Evolutionary conservation across 2,888 invertebrate species (phyloP), one percentile per base, ranked within the genome.

Genomic region (Dasysyrphus albostriatus): DNA sequence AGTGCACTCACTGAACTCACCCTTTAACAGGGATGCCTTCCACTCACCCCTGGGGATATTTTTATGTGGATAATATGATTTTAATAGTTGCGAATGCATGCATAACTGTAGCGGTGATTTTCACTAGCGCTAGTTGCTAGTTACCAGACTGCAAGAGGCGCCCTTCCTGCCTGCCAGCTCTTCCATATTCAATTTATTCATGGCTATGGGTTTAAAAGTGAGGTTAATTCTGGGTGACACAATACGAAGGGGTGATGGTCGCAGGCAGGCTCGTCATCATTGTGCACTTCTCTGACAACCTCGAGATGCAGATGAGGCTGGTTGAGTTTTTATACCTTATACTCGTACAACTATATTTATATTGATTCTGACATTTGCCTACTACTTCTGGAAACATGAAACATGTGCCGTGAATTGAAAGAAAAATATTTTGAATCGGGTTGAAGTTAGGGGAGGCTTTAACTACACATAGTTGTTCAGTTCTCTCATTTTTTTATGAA

Each of bases 51-150:
- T 88, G 89, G 89, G 89, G 90, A 89, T 90, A 90, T 90, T 90
- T 90, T 89, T 89, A 89, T 89, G 81, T 89, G 89, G 88, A 89
- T 91, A 91, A 92, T 91, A 91, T 90, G 90, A 90, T 90, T 90
- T 91, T 91, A 91, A 91, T 91, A 91, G 90, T 89, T 88, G 89
- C 88, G 88, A 88, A 84, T 83, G 87, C 82, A 84, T 78, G 85
- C 81, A 85, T 76, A 67, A 59, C 56, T 44, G 69, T 75, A 83
- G 75, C 83, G 39, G 78, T 87, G 87, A 82, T 87, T 87, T 87
- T 16, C 39, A 56, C 49, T 67, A 7, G 29, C 14, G 49, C 5
- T 0, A 24, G 51, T 24, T 29, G 49, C 51, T 12, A 39, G 51
- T 24, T 29, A 19, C 24, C 24, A 39, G 10, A 3, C 34, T 16